Evolutionary conservation across 2,113 vertebrate species (phyloP).

Genomic region (Vulpes ferrilata): DNA sequence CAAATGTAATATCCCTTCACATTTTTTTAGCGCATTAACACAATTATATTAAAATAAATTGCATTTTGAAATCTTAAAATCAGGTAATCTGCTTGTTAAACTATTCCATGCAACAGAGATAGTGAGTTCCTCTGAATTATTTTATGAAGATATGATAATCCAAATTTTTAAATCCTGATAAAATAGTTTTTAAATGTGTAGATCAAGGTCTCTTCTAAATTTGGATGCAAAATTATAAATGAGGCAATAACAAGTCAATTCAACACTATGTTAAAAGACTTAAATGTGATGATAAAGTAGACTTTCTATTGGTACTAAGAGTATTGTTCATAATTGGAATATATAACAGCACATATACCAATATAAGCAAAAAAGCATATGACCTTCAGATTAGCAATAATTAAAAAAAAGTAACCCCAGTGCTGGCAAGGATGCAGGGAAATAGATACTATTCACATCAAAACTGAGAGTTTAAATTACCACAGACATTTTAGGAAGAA

Average conservation of each 20-base stretch:
- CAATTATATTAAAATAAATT: slow-evolving; percentile 18
- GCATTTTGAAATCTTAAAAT: slow-evolving; percentile 31
- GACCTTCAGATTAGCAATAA: background rate
- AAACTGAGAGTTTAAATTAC: background rate
- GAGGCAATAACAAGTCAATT: background rate
- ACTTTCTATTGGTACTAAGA: slow-evolving; percentile 29
- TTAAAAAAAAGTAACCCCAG: background rate
- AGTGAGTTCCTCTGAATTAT: background rate
- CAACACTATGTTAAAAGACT: background rate
- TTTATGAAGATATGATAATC: background rate
- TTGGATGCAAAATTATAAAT: background rate
- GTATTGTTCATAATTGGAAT: background rate
- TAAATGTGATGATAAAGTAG: background rate
- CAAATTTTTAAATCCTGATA: background rate
- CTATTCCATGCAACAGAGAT: background rate
- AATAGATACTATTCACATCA: background rate
- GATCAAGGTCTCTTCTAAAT: background rate
- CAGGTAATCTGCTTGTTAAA: background rate
- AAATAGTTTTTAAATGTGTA: background rate
- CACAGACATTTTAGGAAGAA: background rate
- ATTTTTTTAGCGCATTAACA: background rate
- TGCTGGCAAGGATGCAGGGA: background rate
- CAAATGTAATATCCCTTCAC: background rate
- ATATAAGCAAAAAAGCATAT: background rate
- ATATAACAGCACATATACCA: background rate